These are phyloP conservation scores for Tokudaia tokunoshimensis DNA, from an alignment of 2,797 vertebrate genomes.

Conservation along the genomic window DNA sequence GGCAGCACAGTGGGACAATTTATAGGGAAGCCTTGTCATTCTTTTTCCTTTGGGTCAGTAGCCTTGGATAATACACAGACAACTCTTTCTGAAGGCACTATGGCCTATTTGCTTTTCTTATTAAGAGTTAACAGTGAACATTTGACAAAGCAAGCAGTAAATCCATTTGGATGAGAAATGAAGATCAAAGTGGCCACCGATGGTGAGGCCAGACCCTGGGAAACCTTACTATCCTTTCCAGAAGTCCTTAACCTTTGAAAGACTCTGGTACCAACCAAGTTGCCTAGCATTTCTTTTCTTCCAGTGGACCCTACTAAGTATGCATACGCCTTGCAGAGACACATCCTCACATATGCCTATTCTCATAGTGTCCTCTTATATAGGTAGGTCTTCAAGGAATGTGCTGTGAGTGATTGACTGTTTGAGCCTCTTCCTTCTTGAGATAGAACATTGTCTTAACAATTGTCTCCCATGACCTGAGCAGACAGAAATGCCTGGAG, in stretches of 20 bases:
- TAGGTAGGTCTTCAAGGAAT: neutral
- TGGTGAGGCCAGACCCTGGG: neutral
- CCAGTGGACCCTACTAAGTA: neutral
- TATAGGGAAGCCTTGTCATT: neutral
- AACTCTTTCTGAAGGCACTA: neutral
- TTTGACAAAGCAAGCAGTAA: constrained; percentile 33
- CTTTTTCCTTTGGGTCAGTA: neutral
- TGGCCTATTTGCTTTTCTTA: neutral
- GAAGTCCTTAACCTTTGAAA: neutral
- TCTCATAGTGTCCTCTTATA: neutral
- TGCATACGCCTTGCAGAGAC: neutral
- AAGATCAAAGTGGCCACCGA: neutral
- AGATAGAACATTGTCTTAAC: neutral
- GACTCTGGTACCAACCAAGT: neutral
- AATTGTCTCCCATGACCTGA: neutral
- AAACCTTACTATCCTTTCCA: neutral
- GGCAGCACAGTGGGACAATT: neutral
- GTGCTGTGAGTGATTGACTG: neutral
- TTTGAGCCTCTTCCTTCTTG: neutral
- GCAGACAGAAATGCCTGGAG: neutral
- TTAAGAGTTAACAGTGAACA: neutral
- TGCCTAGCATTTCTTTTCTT: neutral
- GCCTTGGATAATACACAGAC: neutral
- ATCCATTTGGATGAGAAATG: neutral
- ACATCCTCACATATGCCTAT: neutral